Percentiles rank a stretch among this genome's conserved stretches.
These are phyloP conservation scores for Diachasmimorpha longicaudata DNA, from an alignment of 1,140 invertebrate genomes.

Conservation along the genomic window DNA sequence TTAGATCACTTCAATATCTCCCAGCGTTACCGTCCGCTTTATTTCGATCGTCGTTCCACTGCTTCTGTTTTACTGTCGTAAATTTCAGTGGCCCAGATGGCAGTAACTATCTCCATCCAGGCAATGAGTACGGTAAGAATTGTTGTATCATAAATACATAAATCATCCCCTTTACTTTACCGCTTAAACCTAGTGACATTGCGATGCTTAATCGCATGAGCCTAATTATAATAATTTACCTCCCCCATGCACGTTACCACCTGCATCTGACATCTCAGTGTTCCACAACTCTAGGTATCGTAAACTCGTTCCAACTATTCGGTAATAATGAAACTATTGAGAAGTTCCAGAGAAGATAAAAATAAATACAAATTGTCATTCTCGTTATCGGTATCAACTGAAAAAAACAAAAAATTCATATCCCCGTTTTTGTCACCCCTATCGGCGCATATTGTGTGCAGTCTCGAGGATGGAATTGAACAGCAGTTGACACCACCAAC, in stretches of 20 bases:
- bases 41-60: slow-evolving; percentile 30
- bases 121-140: slow-evolving; percentile 62
- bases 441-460: slow-evolving; percentile 38
- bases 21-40: neutral
- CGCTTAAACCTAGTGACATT: neutral
- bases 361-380: too few relatives aligned
- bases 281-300: neutral
- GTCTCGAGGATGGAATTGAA: slow-evolving; percentile 64
- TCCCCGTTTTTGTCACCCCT: slow-evolving; percentile 8
- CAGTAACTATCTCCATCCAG: slow-evolving; percentile 65
- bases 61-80: slow-evolving; percentile 59
- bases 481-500: slow-evolving; percentile 64
- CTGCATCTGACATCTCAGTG: neutral
- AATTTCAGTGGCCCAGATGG: slow-evolving; percentile 65
- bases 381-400: too few relatives aligned
- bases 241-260: neutral
- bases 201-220: neutral
- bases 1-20: too few relatives aligned
- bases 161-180: neutral
- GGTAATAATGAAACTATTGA: neutral
- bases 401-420: neutral
- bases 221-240: neutral
- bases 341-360: too few relatives aligned
- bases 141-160: slow-evolving; percentile 34
- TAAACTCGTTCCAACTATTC: neutral